Evolutionary conservation across 2,888 invertebrate species (phyloP).

Genomic region (Litoditis marina): DNA sequence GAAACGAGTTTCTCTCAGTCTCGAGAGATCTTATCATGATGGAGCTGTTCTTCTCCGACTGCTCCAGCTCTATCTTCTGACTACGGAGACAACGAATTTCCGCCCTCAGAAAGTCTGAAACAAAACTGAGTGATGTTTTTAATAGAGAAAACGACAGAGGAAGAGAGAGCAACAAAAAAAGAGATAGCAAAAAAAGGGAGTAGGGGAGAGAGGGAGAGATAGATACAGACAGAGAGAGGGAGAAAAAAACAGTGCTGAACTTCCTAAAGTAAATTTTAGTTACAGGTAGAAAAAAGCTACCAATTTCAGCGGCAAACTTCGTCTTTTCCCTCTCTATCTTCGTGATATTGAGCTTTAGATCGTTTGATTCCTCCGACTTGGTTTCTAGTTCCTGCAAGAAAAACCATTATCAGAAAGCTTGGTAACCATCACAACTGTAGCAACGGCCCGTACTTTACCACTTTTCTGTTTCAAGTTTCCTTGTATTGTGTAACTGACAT

Average conservation of each 20-base stretch:
- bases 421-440: too few species aligned
- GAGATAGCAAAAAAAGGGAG: too few species aligned
- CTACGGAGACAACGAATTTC: conserved; percentile 30
- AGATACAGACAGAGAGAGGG: too few species aligned
- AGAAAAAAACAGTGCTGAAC: too few species aligned
- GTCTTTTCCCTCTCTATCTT: conserved; percentile 26
- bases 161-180: not conserved
- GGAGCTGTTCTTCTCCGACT: conserved; percentile 23
- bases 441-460: too few species aligned
- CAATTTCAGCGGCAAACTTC: conserved; percentile 26
- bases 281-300: not conserved
- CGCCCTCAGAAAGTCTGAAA: conserved; percentile 26
- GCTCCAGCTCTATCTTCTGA: conserved; percentile 27
- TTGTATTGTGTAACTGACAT: too few species aligned
- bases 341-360: conserved; percentile 26
- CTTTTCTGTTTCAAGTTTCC: too few species aligned
- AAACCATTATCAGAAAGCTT: too few species aligned
- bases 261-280: too few species aligned
- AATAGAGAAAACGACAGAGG: not conserved
- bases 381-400: conserved; percentile 29
- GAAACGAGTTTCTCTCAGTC: conserved; percentile 26
- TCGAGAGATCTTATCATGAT: conserved; percentile 33
- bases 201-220: too few species aligned
- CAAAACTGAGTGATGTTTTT: not conserved
- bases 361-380: conserved; percentile 19